phyloP scores from a whole-genome alignment of 2,113 vertebrate species.

The Mola mola region DNA sequence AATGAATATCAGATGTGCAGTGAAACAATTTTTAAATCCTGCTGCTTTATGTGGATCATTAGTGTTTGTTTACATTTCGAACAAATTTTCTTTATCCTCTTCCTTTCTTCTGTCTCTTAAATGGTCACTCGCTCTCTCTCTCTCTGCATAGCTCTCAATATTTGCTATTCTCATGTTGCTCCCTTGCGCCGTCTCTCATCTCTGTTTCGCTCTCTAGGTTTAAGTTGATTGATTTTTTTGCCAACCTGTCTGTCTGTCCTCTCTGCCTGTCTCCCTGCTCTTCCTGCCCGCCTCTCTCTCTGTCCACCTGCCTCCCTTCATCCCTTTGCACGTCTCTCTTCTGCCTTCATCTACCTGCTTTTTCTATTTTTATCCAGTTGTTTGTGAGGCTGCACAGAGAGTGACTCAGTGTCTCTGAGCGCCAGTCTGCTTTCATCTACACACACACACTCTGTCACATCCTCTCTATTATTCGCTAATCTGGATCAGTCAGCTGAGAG shows the following conservation, averaged over 20 bases:
- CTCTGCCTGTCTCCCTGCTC: constrained; percentile 17
- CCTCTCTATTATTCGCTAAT: constrained; percentile 28
- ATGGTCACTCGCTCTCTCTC: neutral
- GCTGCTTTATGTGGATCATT: neutral
- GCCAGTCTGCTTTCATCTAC: constrained; percentile 66
- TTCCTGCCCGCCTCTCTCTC: constrained; percentile 16
- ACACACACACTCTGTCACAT: neutral
- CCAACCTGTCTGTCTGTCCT: constrained; percentile 38
- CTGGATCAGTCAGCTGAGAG: constrained; percentile 32
- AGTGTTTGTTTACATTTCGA: constrained; percentile 1
- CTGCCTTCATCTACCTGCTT: constrained; percentile 42
- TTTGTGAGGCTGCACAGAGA: constrained; percentile 55
- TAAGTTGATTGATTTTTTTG: constrained; percentile 55
- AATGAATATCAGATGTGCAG: neutral
- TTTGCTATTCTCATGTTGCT: constrained; percentile 19
- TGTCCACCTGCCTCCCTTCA: constrained; percentile 44
- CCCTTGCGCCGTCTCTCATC: neutral
- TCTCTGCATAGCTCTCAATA: constrained; percentile 10
- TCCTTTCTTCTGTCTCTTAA: neutral
- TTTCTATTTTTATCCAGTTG: constrained; percentile 68
- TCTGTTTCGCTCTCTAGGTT: constrained; percentile 26
- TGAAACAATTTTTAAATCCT: neutral
- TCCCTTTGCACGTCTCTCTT: constrained; percentile 19
- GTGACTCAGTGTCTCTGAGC: constrained; percentile 71
- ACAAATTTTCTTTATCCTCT: neutral